These are phyloP conservation scores for Cercopithecus petaurista DNA, from an alignment of 2,797 vertebrate genomes.

Conservation along the genomic window DNA sequence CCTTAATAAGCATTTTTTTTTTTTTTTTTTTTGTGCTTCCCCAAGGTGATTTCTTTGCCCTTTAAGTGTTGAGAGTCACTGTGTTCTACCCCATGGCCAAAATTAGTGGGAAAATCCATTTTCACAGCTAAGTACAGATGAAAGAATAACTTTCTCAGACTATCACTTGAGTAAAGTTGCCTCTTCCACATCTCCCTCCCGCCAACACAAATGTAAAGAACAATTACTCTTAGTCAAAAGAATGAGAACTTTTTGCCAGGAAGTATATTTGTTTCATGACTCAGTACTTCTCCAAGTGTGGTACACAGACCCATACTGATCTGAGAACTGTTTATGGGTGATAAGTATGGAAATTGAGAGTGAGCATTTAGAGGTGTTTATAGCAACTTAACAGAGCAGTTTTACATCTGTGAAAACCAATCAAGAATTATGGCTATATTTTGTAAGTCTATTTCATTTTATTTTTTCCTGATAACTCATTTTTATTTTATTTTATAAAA, in stretches of 20 bases:
- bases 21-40: background rate
- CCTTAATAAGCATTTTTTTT: background rate
- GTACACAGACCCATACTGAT: background rate
- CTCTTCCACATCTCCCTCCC: background rate
- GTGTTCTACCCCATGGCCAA: background rate
- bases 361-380: background rate
- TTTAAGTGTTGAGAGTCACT: background rate
- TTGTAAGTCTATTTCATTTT: background rate
- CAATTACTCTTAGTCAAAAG: background rate
- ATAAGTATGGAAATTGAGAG: background rate
- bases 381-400: background rate
- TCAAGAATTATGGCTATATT: background rate
- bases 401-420: background rate
- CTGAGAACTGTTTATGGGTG: background rate
- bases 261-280: background rate
- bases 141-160: background rate
- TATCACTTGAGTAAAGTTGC: background rate
- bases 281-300: background rate
- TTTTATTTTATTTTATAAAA: slow-evolving; percentile 6
- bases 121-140: background rate
- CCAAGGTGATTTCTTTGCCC: background rate
- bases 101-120: background rate
- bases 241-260: background rate
- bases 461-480: background rate
- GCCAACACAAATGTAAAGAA: background rate